Percentiles rank a stretch among this genome's conserved stretches.
Evolutionary conservation across 2,113 vertebrate species (phyloP).

Genomic region (Triplophysa dalaica): DNA sequence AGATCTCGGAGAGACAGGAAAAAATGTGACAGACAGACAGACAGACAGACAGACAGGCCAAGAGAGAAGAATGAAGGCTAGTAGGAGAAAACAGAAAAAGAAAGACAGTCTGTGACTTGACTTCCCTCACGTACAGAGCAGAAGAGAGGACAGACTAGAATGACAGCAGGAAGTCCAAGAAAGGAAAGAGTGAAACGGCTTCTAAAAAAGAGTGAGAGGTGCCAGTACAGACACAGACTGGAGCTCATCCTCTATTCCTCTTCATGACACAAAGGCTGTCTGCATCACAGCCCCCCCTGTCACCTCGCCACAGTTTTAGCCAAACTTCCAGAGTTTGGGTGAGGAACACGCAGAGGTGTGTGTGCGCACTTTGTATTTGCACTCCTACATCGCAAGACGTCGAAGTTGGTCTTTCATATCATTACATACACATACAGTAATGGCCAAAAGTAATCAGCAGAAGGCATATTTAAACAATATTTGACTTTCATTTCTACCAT

Average conservation of each 20-base stretch:
- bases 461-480: too few relatives aligned
- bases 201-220: conserved; percentile 44
- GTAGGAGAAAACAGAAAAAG: background rate
- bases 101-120: conserved; percentile 18
- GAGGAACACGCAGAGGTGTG: background rate
- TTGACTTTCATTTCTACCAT: too few relatives aligned
- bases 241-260: conserved; percentile 54
- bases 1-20: conserved; percentile 10
- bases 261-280: conserved; percentile 51
- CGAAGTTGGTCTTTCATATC: conserved; percentile 47
- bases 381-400: conserved; percentile 29
- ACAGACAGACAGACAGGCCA: conserved; percentile 27
- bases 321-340: conserved; percentile 53
- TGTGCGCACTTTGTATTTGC: background rate
- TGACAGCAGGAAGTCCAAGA: conserved; percentile 52
- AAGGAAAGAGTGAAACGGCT: conserved; percentile 33
- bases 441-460: too few relatives aligned
- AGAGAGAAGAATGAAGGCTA: background rate
- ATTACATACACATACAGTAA: too few relatives aligned
- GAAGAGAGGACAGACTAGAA: conserved; percentile 41
- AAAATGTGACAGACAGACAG: conserved; percentile 36
- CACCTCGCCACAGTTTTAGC: conserved; percentile 44
- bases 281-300: conserved; percentile 32
- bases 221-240: conserved; percentile 45
- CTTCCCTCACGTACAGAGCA: conserved; percentile 49